These are phyloP conservation scores for Euthynnus affinis DNA, from an alignment of 2,797 vertebrate genomes.

Conservation along the genomic window DNA sequence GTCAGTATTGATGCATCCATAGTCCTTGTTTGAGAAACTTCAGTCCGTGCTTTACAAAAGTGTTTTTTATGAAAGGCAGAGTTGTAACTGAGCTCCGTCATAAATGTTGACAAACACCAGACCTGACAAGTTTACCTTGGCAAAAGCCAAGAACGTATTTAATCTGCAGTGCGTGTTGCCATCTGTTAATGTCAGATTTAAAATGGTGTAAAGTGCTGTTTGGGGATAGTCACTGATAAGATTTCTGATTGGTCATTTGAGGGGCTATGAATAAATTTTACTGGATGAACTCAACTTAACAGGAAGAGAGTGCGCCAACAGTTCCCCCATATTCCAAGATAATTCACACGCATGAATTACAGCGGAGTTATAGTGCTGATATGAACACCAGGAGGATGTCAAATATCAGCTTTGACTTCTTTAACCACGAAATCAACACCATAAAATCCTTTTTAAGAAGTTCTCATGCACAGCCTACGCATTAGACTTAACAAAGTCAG, in stretches of 20 bases:
- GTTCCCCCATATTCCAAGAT: not conserved
- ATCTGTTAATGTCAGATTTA: not conserved
- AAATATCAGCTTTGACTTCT: conserved; percentile 14
- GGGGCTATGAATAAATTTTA: not conserved
- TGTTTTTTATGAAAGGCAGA: too few relatives aligned
- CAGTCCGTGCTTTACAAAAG: not conserved
- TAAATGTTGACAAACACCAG: not conserved
- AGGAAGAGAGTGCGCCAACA: not conserved
- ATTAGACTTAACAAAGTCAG: conserved; percentile 9
- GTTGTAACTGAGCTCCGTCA: not conserved
- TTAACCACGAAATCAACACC: not conserved
- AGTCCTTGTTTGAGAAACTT: conserved; percentile 1
- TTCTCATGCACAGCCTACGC: conserved; percentile 4
- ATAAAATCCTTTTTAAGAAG: conserved; percentile 15
- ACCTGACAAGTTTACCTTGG: not conserved
- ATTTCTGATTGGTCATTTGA: not conserved
- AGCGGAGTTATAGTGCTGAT: not conserved
- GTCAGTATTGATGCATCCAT: too few relatives aligned
- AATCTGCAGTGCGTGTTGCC: not conserved
- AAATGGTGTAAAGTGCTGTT: not conserved
- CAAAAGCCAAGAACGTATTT: not conserved
- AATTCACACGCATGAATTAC: not conserved
- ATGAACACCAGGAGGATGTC: not conserved
- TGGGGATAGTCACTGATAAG: not conserved
- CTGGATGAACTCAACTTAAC: not conserved